Percentiles rank a stretch among this genome's conserved stretches.
Evolutionary conservation across 2,888 invertebrate species (phyloP).

Genomic region (Leptarthrus brevirostris): DNA sequence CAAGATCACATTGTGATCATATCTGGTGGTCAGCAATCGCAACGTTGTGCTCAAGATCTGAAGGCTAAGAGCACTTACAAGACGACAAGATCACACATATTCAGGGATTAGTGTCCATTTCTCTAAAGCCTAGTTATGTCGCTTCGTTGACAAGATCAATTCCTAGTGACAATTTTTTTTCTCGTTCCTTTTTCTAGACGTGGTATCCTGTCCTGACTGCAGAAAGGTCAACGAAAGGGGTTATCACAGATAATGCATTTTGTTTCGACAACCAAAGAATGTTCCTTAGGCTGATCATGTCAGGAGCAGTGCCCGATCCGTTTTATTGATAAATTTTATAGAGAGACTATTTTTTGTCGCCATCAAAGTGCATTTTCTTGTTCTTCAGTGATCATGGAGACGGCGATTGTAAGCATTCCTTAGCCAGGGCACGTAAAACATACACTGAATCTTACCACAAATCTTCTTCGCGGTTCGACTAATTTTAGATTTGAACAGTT

Average conservation of each 20-base stretch:
- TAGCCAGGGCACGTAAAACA: too few species aligned
- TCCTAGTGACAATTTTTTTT: background rate
- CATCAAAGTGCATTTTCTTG: conserved; percentile 22
- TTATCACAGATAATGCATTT: background rate
- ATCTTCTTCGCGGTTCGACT: background rate
- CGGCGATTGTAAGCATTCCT: background rate
- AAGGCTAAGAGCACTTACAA: background rate
- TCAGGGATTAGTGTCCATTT: background rate
- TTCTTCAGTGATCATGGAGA: background rate
- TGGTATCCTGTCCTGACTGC: background rate
- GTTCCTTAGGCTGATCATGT: background rate
- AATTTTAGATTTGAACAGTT: background rate
- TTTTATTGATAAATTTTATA: background rate
- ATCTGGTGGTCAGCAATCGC: background rate
- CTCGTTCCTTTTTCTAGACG: background rate
- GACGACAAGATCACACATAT: background rate
- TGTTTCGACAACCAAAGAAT: background rate
- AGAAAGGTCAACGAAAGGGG: background rate
- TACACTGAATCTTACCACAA: too few species aligned
- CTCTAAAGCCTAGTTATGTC: background rate
- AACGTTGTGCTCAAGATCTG: background rate
- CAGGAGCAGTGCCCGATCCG: background rate
- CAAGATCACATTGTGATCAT: background rate
- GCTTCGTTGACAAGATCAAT: background rate
- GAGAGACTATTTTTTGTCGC: background rate